These are phyloP conservation scores for Ameiurus melas DNA, from an alignment of 2,113 vertebrate species.

Conservation along the genomic window DNA sequence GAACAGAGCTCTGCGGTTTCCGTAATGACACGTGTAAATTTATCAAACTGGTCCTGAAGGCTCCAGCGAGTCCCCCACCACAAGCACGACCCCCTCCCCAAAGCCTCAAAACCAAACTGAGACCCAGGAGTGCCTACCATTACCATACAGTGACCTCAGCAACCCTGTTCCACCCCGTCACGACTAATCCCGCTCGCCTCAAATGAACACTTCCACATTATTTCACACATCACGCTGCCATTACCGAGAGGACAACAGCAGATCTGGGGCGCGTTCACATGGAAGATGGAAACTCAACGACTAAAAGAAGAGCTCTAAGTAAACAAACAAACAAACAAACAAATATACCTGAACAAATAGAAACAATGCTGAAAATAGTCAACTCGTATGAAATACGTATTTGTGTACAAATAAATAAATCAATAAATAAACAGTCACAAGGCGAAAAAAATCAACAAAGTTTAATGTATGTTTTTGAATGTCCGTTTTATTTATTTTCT, in stretches of 20 bases:
- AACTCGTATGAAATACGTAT: background rate
- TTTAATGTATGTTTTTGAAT: background rate
- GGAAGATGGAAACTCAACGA: too few relatives aligned
- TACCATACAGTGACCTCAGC: background rate
- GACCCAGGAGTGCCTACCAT: background rate
- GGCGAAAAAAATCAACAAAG: background rate
- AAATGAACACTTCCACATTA: background rate
- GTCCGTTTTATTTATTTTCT: background rate
- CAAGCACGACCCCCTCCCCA: constrained; percentile 33
- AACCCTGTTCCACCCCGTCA: background rate
- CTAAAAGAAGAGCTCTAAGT: background rate
- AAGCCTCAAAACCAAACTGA: background rate
- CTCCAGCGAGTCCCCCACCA: constrained; percentile 30
- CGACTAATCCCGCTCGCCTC: constrained; percentile 14
- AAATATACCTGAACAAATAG: background rate
- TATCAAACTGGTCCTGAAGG: constrained; percentile 55
- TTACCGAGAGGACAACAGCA: background rate
- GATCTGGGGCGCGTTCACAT: background rate
- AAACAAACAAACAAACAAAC: background rate
- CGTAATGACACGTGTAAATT: constrained; percentile 71
- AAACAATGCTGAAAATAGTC: background rate
- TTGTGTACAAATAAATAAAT: background rate
- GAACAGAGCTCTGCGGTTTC: constrained; percentile 63
- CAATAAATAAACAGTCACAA: too few relatives aligned
- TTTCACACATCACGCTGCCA: background rate